Percentiles rank a stretch among this genome's conserved stretches.
Evolutionary conservation across 2,888 invertebrate species (phyloP).

Genomic region (Bugula neritina): DNA sequence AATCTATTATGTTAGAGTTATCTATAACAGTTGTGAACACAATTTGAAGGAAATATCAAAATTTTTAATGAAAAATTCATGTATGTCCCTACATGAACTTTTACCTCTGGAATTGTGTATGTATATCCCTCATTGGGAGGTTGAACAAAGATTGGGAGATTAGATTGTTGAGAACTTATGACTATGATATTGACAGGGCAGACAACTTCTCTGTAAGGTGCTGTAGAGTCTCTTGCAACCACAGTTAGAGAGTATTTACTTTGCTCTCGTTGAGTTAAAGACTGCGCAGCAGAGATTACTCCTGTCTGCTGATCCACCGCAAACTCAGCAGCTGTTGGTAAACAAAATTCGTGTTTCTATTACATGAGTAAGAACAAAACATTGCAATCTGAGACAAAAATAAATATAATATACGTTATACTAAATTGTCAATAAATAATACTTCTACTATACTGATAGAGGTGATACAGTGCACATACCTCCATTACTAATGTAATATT

Average conservation of each 20-base stretch:
- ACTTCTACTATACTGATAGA: too few species aligned
- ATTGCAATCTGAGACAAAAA: too few species aligned
- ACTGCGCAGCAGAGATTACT: background rate
- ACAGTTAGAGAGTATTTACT: background rate
- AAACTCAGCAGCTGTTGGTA: too few species aligned
- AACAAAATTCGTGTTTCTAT: too few species aligned
- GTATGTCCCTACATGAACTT: background rate
- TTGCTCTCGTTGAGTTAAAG: background rate
- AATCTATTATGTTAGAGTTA: too few species aligned
- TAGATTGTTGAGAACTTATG: background rate
- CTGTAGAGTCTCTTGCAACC: background rate
- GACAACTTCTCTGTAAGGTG: background rate
- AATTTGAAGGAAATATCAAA: too few species aligned
- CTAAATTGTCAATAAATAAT: too few species aligned
- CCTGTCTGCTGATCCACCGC: background rate
- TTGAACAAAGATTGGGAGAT: background rate
- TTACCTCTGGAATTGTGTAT: background rate
- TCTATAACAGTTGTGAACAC: too few species aligned
- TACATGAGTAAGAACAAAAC: too few species aligned
- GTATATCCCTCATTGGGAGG: background rate
- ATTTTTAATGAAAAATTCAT: constrained; percentile 13
- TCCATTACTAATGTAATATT: background rate
- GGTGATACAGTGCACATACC: too few species aligned
- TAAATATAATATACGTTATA: too few species aligned
- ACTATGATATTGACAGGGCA: background rate